Evolutionary conservation across 2,113 vertebrate genomes (phyloP), one percentile per base, ranked within the genome.

Genomic region (Spheniscus mendiculus): DNA sequence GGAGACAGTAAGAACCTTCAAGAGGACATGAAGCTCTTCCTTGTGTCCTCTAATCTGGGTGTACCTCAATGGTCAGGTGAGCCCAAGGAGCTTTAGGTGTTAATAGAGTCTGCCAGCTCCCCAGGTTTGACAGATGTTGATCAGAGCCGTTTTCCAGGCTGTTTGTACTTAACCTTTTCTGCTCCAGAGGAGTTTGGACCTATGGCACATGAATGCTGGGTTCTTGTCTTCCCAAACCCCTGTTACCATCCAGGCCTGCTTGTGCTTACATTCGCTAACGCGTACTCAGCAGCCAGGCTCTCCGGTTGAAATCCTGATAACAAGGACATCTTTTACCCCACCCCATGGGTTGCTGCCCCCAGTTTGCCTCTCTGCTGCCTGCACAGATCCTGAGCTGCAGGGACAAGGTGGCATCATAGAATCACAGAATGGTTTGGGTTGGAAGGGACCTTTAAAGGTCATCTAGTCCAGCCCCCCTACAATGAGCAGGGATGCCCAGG

Each of bases 181-280:
- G 21, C 38, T 77, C 9, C 23, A 44, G 53, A 69, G 15, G 14
- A 70, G 7, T 61, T n/a, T 56, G 45, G 40, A 36, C 12, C 30
- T 38, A 5, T 34, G 27, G n/a, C 29, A 47, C 0, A 1, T 29
- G 36, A 3, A 3, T 42, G 16, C 25, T 3, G 13, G 11, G 9
- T 52, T 42, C 25, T 32, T 71, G 16, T 25, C 22, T 42, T 83
- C 49, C 25, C 44, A 59, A 11, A 12, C 4, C 30, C 10, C 12
- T 22, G 5, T 14, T 29, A 26, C 15, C 30, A 52, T 25, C 21
- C 5, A 6, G 10, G 18, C 29, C 30, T 49, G 17, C 47, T 32
- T 40, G 13, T 47, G 23, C 65, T 50, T 15, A 30, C 9, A 5
- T 30, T 45, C 9, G 17, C 53, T 38, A 77, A 14, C 1, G 1